Percentiles rank a stretch among this genome's conserved stretches.
These are phyloP conservation scores for Anagrus nilaparvatae DNA, from an alignment of 1,140 invertebrate species.

Conservation along the genomic window DNA sequence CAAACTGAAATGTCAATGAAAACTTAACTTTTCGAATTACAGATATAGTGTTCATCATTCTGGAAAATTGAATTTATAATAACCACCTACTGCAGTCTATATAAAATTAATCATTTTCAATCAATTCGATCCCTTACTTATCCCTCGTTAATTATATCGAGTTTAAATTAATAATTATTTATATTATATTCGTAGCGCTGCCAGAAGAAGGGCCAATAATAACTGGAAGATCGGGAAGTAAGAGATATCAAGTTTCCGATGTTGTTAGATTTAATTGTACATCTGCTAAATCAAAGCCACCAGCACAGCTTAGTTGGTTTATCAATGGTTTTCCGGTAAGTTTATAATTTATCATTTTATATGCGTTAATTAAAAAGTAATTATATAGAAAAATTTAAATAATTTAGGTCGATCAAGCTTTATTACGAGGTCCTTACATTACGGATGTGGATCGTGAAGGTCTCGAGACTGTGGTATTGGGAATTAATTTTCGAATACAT, in stretches of 20 bases:
- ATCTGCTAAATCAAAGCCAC: slow-evolving; percentile 56
- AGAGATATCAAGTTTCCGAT: slow-evolving; percentile 57
- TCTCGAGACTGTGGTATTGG: slow-evolving; percentile 52
- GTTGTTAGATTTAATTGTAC: slow-evolving; percentile 59
- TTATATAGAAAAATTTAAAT: too few species aligned
- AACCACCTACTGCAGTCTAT: too few species aligned
- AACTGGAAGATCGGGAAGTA: slow-evolving; percentile 44
- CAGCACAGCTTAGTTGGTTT: slow-evolving; percentile 61
- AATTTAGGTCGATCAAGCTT: slow-evolving; percentile 44
- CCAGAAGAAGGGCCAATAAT: slow-evolving; percentile 58
- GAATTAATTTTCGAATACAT: slow-evolving; percentile 54
- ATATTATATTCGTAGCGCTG: slow-evolving; percentile 44
- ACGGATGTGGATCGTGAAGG: slow-evolving; percentile 45
- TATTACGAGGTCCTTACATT: slow-evolving; percentile 45
- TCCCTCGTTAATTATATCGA: too few species aligned
- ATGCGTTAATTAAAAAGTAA: too few species aligned
- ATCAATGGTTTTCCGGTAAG: slow-evolving; percentile 60
- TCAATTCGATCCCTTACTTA: too few species aligned
- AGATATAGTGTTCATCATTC: too few species aligned
- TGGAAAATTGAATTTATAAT: too few species aligned
- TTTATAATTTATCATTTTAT: slow-evolving; percentile 7
- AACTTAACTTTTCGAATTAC: too few species aligned
- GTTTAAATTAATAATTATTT: too few species aligned
- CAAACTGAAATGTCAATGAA: too few species aligned
- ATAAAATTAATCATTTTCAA: too few species aligned